Evolutionary conservation across 2,113 vertebrate genomes (phyloP), one percentile per base, ranked within the genome.

Genomic region (Mobula birostris): DNA sequence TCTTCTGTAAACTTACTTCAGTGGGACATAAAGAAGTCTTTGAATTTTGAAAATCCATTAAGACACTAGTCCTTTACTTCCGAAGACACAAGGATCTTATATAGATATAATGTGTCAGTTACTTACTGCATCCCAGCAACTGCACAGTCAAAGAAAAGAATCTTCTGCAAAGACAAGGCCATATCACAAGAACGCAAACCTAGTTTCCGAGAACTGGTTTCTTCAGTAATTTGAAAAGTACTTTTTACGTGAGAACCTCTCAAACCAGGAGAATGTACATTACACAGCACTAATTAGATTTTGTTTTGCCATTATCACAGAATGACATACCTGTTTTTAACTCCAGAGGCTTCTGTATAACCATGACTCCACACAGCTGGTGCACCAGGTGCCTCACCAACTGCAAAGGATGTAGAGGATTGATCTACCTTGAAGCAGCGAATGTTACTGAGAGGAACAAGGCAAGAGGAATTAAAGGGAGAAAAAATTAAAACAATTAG

Each of bases 291-390:
- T 61, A 58, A 91, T 94, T 94, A 40, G 72, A 74, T 93, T 32
- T 94, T 27, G 29, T 74, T 14, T 40, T 94, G 94, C 48, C 58
- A 48, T 36, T 27, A 48, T 94, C 72, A 48, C 61, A 58, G 77
- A 21, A 32, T n/a, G 32, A 95, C 98, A 14, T 96, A 99, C 99
- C 99, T 99, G 97, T 99, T 99, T 95, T 99, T 99, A 17, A 99
- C 95, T 27, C 99, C 99, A 0, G 99, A 99, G 0, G 98, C 98
- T 95, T 99, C 99, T 0, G 98, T 99, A 96, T 98, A 99, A 63
- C 99, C 99, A 2, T 99, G 98, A 72, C 98, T 99, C 99, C 99
- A 99, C 72, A 99, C 98, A 0, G 98, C 98, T 0, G 99, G 98
- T 0, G 98, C 98, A 94, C 98, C 98, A 0, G 98, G 97, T 0